Evolutionary conservation across 2,888 invertebrate species (phyloP).

Genomic region (Eupithecia pulchellata): DNA sequence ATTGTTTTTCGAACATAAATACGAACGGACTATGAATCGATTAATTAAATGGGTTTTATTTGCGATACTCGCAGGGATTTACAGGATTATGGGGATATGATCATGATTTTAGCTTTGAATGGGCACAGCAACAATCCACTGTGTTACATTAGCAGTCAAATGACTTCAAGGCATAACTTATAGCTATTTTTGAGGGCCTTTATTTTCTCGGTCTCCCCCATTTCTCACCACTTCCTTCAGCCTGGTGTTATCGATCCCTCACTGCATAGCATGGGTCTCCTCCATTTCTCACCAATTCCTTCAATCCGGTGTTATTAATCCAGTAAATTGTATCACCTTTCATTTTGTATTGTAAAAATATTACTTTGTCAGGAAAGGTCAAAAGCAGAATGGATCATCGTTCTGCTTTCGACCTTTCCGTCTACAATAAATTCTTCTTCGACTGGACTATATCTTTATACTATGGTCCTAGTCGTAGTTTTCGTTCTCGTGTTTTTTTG

Average conservation of each 20-base stretch:
- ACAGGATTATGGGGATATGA: constrained; percentile 7
- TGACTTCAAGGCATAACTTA: not conserved
- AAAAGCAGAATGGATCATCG: too few species aligned
- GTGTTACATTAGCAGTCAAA: not conserved
- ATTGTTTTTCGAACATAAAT: constrained; percentile 40
- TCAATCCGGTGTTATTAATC: too few species aligned
- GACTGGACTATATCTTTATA: too few species aligned
- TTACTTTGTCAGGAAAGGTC: too few species aligned
- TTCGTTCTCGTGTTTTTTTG: not conserved
- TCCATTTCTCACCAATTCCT: too few species aligned
- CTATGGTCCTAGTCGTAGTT: not conserved
- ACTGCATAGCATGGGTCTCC: too few species aligned
- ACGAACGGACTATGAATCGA: constrained; percentile 29
- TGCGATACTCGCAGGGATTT: constrained; percentile 11
- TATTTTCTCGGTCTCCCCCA: not conserved
- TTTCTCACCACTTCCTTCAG: not conserved
- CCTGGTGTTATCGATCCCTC: not conserved
- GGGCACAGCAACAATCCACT: not conserved
- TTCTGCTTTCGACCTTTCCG: too few species aligned
- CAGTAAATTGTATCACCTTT: too few species aligned
- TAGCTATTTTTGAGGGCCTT: not conserved
- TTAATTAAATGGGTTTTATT: constrained; percentile 26
- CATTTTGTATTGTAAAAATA: too few species aligned
- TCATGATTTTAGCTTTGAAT: constrained; percentile 15
- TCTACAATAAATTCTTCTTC: too few species aligned